Percentiles rank a stretch among this genome's conserved stretches.
Evolutionary conservation across 2,797 vertebrate species (phyloP).

Genomic region (Fringilla coelebs): DNA sequence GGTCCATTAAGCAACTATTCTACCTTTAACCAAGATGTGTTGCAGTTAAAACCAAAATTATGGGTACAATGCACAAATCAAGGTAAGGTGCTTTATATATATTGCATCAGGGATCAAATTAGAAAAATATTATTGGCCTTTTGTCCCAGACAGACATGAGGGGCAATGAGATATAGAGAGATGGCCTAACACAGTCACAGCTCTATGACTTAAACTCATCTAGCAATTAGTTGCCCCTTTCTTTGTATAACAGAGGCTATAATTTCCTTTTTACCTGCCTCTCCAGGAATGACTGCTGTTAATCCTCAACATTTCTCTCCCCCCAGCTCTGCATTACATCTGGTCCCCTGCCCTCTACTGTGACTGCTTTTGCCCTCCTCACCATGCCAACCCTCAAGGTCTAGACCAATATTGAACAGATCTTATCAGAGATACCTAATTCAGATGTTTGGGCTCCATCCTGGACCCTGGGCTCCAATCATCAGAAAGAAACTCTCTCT

Average conservation of each 20-base stretch:
- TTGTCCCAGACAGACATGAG: not conserved
- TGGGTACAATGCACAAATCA: not conserved
- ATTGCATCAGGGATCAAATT: not conserved
- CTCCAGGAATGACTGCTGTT: not conserved
- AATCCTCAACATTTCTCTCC: not conserved
- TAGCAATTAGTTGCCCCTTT: not conserved
- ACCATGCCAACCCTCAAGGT: not conserved
- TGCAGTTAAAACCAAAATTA: not conserved
- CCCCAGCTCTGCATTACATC: not conserved
- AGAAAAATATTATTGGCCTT: not conserved
- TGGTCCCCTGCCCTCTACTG: not conserved
- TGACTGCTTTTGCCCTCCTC: not conserved
- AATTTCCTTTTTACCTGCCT: not conserved
- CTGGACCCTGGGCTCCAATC: rapidly evolving
- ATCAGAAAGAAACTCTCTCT: not conserved
- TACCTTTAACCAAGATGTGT: slow-evolving; percentile 11
- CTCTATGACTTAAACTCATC: not conserved
- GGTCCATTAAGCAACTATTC: slow-evolving; percentile 11
- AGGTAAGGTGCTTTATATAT: not conserved
- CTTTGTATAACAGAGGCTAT: not conserved
- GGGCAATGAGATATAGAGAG: not conserved
- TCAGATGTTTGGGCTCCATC: not conserved
- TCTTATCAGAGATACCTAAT: not conserved
- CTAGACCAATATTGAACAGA: not conserved
- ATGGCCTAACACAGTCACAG: not conserved